These are phyloP conservation scores for Enteromius anoplus DNA, from an alignment of 2,797 vertebrate genomes.

Conservation along the genomic window DNA sequence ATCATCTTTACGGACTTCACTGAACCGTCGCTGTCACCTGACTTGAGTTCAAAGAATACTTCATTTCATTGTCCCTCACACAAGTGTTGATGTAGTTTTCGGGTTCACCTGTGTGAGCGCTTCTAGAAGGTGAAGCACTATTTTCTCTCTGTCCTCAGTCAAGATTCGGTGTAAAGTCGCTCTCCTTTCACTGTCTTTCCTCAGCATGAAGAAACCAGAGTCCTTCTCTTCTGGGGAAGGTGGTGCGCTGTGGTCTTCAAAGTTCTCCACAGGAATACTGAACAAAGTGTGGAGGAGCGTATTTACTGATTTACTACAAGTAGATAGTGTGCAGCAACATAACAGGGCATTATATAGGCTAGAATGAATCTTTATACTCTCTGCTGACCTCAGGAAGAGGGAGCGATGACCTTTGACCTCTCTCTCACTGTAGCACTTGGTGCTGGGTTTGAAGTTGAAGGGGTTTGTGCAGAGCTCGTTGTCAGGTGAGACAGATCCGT, in stretches of 20 bases:
- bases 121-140: conserved; percentile 92
- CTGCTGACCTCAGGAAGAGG: conserved; percentile 88
- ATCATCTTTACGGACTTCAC: not conserved
- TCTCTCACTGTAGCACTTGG: conserved; percentile 92
- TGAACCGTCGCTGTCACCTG: not conserved
- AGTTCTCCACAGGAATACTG: conserved; percentile 98
- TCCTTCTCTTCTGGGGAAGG: conserved; percentile 98
- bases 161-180: conserved; percentile 94
- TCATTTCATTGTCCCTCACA: not conserved
- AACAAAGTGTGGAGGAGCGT: not conserved
- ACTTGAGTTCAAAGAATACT: not conserved
- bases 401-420: conserved; percentile 89
- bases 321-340: not conserved
- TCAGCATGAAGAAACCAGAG: conserved; percentile 94
- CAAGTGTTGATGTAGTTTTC: not conserved
- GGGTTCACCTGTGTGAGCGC: conserved; percentile 86
- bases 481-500: conserved; percentile 96
- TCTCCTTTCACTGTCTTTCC: conserved; percentile 95
- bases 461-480: conserved; percentile 93
- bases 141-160: conserved; percentile 91
- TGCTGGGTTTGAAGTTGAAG: conserved; percentile 92
- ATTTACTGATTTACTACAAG: not conserved
- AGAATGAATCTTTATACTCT: not conserved
- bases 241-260: conserved; percentile 97
- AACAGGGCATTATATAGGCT: not conserved